Percentiles rank a stretch among this genome's conserved stretches.
Evolutionary conservation across 2,113 vertebrate species (phyloP).

Genomic region (Oreotrochilus melanogaster): DNA sequence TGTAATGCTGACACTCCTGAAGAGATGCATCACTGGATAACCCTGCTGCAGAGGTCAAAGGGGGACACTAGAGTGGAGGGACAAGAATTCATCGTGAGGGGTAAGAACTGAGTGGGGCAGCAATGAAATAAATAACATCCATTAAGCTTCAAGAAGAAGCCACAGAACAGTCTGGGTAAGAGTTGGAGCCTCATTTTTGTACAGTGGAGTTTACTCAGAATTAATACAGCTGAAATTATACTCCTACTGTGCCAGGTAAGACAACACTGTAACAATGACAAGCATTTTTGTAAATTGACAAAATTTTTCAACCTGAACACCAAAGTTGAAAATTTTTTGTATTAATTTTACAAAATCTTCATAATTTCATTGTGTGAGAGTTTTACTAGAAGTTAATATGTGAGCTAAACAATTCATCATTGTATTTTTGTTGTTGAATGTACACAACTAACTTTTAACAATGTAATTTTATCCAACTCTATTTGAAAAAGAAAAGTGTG

Average conservation of each 20-base stretch:
- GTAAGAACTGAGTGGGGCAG: constrained; percentile 73
- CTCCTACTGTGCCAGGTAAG: not conserved
- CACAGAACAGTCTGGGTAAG: not conserved
- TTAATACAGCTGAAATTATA: not conserved
- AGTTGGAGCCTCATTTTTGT: not conserved
- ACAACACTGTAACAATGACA: not conserved
- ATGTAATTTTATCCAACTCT: not conserved
- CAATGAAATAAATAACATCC: not conserved
- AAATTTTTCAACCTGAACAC: not conserved
- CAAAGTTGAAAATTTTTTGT: not conserved
- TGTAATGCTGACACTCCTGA: constrained; percentile 95
- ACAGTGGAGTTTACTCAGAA: not conserved
- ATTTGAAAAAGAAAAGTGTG: not conserved
- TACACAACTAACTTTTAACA: not conserved
- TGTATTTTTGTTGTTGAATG: not conserved
- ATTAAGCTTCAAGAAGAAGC: not conserved
- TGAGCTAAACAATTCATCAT: not conserved
- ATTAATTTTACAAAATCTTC: not conserved
- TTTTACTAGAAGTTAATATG: not conserved
- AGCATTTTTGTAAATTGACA: not conserved
- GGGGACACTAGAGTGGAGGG: constrained; percentile 95
- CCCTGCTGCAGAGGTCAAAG: constrained; percentile 93
- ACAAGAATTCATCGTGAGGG: constrained; percentile 96
- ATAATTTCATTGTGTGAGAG: not conserved
- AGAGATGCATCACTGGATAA: constrained; percentile 99